phyloP scores from a whole-genome alignment of 2,888 invertebrate genomes.

The Scelioninae gen. 1 region DNA sequence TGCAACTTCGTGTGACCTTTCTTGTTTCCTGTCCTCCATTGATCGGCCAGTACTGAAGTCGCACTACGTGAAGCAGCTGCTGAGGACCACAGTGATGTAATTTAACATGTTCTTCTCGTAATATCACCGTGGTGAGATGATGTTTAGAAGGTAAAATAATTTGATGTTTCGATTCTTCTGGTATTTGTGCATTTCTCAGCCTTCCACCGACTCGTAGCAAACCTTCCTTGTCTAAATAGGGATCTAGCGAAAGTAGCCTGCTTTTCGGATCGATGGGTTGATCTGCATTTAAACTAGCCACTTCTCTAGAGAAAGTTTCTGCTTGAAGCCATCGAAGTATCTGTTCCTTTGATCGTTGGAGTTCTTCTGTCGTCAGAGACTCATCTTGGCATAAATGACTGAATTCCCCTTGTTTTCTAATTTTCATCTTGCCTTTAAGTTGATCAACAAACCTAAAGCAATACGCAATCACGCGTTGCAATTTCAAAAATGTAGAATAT shows the following conservation, averaged over 20 bases:
- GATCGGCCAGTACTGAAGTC: slow-evolving; percentile 1
- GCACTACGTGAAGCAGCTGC: background rate
- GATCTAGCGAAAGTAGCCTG: background rate
- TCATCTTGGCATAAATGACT: background rate
- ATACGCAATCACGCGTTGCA: background rate
- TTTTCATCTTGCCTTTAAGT: background rate
- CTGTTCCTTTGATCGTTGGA: background rate
- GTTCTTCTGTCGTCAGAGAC: background rate
- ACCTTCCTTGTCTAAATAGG: background rate
- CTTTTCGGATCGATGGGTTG: background rate
- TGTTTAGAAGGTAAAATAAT: slow-evolving; percentile 5
- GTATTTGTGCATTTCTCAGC: background rate
- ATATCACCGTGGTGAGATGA: slow-evolving; percentile 1
- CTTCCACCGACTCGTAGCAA: background rate
- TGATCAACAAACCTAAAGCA: background rate
- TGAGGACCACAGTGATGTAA: background rate
- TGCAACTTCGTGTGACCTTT: background rate
- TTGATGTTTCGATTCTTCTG: background rate
- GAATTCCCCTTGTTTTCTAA: background rate
- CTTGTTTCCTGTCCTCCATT: background rate
- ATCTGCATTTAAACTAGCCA: background rate
- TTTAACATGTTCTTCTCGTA: background rate
- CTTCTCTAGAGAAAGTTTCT: background rate
- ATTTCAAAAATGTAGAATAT: slow-evolving; percentile 2
- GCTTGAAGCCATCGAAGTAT: background rate